Conservation (phyloP, 2,113 vertebrate genomes). For the Egretta garzetta region DNA sequence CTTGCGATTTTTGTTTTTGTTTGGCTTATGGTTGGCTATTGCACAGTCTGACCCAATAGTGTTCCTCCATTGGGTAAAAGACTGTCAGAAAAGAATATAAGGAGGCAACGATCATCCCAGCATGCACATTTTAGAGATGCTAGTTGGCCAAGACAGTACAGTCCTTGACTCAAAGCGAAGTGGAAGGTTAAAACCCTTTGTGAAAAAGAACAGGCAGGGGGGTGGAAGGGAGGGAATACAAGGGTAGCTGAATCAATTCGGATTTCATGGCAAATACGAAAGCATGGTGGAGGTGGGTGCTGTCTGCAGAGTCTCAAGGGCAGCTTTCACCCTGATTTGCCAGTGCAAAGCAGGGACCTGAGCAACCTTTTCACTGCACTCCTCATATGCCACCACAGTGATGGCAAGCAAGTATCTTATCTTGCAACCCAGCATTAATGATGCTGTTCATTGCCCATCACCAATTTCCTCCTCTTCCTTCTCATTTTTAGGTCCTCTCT, state of each 20-base stretch:
- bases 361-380: background rate
- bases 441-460: background rate
- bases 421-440: too few relatives aligned
- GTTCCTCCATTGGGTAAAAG: background rate
- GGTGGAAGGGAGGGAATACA: background rate
- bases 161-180: background rate
- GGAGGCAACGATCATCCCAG: background rate
- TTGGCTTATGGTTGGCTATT: background rate
- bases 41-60: background rate
- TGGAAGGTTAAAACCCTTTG: background rate
- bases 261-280: background rate
- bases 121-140: background rate
- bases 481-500: background rate
- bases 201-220: background rate
- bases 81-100: background rate
- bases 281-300: background rate
- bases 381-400: background rate
- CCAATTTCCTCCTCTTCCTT: background rate
- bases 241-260: background rate
- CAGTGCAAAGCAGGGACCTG: background rate
- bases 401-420: background rate
- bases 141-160: background rate
- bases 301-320: background rate
- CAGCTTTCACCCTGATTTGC: background rate
- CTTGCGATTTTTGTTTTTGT: background rate